phyloP scores from a whole-genome alignment of 2,888 invertebrate species.

The Drosophila demipolita region DNA sequence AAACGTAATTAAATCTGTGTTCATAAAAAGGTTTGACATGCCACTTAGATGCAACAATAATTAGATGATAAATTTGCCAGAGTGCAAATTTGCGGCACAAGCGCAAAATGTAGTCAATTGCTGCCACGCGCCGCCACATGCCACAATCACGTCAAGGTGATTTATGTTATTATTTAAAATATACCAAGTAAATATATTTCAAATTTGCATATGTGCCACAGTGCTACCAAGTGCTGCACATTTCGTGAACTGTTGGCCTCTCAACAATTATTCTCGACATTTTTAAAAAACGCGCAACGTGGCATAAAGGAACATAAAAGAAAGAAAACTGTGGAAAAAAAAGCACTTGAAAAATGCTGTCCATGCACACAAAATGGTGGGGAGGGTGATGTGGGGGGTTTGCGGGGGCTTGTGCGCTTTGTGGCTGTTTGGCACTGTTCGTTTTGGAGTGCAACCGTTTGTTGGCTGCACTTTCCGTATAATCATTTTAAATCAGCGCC shows the following conservation, averaged over 20 bases:
- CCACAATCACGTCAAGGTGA: conserved; percentile 11
- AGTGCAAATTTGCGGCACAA: conserved; percentile 17
- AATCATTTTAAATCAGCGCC: conserved; percentile 67
- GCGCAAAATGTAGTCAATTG: conserved; percentile 27
- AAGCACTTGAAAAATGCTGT: conserved; percentile 18
- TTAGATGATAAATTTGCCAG: conserved; percentile 60
- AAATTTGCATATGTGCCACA: conserved; percentile 41
- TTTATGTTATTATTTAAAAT: conserved; percentile 18
- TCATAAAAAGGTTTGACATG: conserved; percentile 32
- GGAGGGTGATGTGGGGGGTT: fast-evolving
- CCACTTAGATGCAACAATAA: conserved; percentile 57
- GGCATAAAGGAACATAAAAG: conserved; percentile 9
- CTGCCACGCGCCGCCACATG: conserved; percentile 27
- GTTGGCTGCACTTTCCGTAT: conserved; percentile 29
- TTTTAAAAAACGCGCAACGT: conserved; percentile 31
- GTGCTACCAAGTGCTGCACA: conserved; percentile 27
- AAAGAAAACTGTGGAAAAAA: conserved; percentile 2
- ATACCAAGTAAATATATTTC: conserved; percentile 19
- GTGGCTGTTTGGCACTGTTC: conserved; percentile 30
- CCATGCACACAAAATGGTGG: conserved; percentile 19
- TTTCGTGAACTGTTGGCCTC: conserved; percentile 34
- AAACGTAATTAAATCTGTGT: conserved; percentile 1
- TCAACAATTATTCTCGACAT: conserved; percentile 51
- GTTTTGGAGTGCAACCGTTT: conserved; percentile 40
- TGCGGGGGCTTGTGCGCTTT: conserved; percentile 32